Evolutionary conservation across 2,113 vertebrate genomes (phyloP), one percentile per base, ranked within the genome.

Genomic region (Chiloscyllium plagiosum): DNA sequence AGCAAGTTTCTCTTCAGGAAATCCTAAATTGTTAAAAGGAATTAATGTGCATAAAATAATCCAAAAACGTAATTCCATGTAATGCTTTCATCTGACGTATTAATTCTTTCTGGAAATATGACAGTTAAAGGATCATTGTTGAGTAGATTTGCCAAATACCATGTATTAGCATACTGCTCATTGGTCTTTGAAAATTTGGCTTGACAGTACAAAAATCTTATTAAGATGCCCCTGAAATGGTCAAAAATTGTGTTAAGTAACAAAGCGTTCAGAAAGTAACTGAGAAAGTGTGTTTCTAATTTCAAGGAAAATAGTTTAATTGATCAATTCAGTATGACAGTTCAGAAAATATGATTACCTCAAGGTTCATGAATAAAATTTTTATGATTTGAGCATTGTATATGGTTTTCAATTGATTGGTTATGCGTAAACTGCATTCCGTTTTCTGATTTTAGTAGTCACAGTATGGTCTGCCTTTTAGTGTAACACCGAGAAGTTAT

Each of bases 371-470:
- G 86, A 89, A 52, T 50, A 22, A 56, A 29, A 56, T 61, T 90
- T 61, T 90, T 89, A 56, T 61, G 86, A 29, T 61, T 90, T 90
- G 87, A 52, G 33, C 87, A 65, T 90, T 65, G 52, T n/a, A 83
- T 61, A 89, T 61, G 61, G 52, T 52, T 90, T 90, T 61, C 87
- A 61, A 52, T 90, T 90, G 87, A 90, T 90, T 90, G 52, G 50
- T 90, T 90, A 52, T 61, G 29, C 52, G 29, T 61, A 90, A 90
- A 61, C 61, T 61, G 12, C 87, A 90, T 90, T 90, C 33, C 26
- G n/a, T 61, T 90, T 90, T 26, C 87, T 61, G 52, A 61, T 65
- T 90, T 90, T 90, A 61, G 87, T 33, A 17, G 52, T 17, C 80
- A 89, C 24, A 56, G 56, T 56, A 29, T 47, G 56, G 56, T 29